Percentiles rank a stretch among this genome's conserved stretches.
Conservation (phyloP, 1,140 invertebrate species). For the Drosophila rufa region DNA sequence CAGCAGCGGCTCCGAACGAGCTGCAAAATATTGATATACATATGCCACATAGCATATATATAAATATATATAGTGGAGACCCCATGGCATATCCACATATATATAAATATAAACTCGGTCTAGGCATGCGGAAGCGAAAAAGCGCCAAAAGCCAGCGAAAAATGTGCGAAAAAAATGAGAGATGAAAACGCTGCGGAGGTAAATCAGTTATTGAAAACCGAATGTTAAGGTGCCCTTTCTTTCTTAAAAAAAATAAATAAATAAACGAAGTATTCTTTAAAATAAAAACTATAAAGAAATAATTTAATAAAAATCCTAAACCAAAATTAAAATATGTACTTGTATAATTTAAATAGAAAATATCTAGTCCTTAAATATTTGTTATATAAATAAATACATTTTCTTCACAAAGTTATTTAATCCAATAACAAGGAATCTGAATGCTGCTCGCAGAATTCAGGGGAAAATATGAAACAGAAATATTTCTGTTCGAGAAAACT, state of each 20-base stretch:
- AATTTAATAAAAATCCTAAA: too few species aligned
- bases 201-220: background rate
- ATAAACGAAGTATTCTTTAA: background rate
- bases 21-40: constrained; percentile 61
- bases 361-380: too few species aligned
- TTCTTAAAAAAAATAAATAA: background rate
- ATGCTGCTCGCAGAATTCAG: too few species aligned
- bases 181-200: constrained; percentile 13
- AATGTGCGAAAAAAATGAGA: constrained; percentile 59
- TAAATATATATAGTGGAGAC: constrained; percentile 3
- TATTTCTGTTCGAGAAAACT: background rate
- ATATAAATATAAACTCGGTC: constrained; percentile 20
- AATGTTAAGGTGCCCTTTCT: background rate
- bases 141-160: constrained; percentile 74
- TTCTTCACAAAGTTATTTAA: too few species aligned
- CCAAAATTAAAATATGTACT: background rate
- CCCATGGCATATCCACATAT: background rate
- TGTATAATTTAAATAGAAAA: too few species aligned
- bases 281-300: background rate
- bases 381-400: too few species aligned
- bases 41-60: constrained; percentile 24
- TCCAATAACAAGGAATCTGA: too few species aligned
- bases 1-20: constrained; percentile 25
- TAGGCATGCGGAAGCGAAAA: constrained; percentile 77
- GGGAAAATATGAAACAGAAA: too few species aligned